Evolutionary conservation across 2,888 invertebrate genomes (phyloP).

Genomic region (Acholoe squamosa): DNA sequence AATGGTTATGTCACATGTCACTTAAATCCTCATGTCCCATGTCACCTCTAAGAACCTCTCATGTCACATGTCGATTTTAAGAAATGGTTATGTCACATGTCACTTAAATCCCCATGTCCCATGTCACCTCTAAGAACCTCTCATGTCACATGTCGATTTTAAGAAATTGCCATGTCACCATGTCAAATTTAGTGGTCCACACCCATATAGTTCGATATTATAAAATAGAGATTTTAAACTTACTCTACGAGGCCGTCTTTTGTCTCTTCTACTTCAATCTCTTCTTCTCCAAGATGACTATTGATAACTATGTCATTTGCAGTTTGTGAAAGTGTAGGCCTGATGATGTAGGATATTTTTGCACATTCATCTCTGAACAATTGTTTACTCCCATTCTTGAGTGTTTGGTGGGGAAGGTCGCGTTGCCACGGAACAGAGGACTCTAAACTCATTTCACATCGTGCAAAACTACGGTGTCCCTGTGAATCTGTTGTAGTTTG

Average conservation of each 20-base stretch:
- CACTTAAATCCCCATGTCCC: no score
- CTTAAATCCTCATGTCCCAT: no score
- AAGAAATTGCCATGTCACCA: no score
- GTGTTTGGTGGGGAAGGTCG: neutral
- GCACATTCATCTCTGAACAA: neutral
- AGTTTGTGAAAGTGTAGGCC: neutral
- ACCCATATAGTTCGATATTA: no score
- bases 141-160: no score
- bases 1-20: no score
- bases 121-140: no score
- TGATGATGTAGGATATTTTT: neutral
- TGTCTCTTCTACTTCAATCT: neutral
- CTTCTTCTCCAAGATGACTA: conserved; percentile 1
- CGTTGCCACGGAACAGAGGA: neutral
- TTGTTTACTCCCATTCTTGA: neutral
- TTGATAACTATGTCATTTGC: neutral
- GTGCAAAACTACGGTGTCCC: neutral
- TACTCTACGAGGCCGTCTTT: neutral
- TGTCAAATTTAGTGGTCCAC: no score
- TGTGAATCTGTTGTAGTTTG: neutral
- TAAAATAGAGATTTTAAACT: neutral
- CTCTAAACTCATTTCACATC: conserved; percentile 22
- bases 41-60: no score
- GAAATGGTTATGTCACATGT: no score
- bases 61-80: no score